These are phyloP conservation scores for Pongo pygmaeus DNA, from an alignment of 2,113 vertebrate species.

Conservation along the genomic window DNA sequence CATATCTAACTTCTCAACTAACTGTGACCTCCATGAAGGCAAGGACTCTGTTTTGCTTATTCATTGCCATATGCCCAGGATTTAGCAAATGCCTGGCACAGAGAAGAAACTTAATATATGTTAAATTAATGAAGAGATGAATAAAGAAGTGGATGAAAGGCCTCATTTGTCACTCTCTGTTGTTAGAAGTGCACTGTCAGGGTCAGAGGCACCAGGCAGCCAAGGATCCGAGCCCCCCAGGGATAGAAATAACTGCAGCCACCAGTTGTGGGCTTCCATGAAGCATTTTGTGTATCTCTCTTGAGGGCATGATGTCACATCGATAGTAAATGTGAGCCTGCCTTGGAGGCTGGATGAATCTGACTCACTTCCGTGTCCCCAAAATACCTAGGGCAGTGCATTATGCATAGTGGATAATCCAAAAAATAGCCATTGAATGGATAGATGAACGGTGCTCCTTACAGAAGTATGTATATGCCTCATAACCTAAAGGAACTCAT, in stretches of 20 bases:
- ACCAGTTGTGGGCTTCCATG: background rate
- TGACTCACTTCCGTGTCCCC: background rate
- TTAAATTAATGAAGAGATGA: background rate
- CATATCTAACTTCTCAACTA: background rate
- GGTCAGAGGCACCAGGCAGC: background rate
- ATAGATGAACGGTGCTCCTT: background rate
- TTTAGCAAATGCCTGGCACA: background rate
- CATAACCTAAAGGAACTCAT: background rate
- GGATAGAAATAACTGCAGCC: background rate
- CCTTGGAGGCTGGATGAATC: background rate
- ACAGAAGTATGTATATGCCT: background rate
- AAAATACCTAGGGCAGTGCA: background rate
- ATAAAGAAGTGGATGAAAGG: background rate
- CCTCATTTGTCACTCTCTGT: background rate
- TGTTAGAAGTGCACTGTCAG: background rate
- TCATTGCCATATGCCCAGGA: background rate
- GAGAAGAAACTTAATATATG: background rate
- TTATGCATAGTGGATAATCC: background rate
- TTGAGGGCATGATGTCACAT: accelerated
- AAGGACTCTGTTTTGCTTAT: background rate
- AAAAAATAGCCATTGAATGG: background rate
- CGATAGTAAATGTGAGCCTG: background rate
- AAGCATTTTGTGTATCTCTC: background rate
- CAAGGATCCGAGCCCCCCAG: background rate
- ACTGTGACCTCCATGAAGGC: background rate